A percentile compares a stretch with the other conserved stretches of the same genome.
Evolutionary conservation across 1,140 invertebrate species (phyloP).

Genomic region (Neodiprion virginianus): DNA sequence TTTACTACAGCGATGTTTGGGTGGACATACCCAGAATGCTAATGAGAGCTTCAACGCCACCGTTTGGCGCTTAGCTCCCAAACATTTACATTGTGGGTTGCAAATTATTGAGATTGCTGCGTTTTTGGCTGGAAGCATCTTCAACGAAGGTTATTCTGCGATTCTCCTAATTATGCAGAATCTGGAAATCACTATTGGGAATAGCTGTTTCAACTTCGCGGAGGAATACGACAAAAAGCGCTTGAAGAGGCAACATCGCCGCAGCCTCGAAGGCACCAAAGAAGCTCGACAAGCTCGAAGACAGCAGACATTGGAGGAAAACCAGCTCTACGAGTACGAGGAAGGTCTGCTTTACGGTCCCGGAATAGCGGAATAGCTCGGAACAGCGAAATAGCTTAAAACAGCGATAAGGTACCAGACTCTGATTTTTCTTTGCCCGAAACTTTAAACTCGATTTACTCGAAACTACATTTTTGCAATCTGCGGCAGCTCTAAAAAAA

Average conservation of each 20-base stretch:
- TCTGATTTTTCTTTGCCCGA: neutral
- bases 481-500: neutral
- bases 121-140: conserved; percentile 16
- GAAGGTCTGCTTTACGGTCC: neutral
- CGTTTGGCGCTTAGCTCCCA: conserved; percentile 26
- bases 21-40: conserved; percentile 37
- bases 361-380: neutral
- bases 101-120: conserved; percentile 26
- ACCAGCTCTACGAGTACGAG: neutral
- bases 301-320: too few relatives aligned
- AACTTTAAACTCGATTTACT: neutral
- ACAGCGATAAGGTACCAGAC: neutral
- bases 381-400: neutral
- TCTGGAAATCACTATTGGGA: conserved; percentile 1
- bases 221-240: too few relatives aligned
- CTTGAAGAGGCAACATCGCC: too few relatives aligned
- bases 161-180: conserved; percentile 15
- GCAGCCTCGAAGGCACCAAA: too few relatives aligned
- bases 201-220: too few relatives aligned
- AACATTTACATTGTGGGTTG: conserved; percentile 20
- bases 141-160: conserved; percentile 18
- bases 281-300: too few relatives aligned
- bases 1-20: conserved; percentile 25
- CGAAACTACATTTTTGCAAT: conserved; percentile 4
- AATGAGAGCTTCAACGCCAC: conserved; percentile 31